A percentile compares a stretch with the other conserved stretches of the same genome.
Evolutionary conservation across 1,140 invertebrate species (phyloP).

Genomic region (Nomia melanderi): DNA sequence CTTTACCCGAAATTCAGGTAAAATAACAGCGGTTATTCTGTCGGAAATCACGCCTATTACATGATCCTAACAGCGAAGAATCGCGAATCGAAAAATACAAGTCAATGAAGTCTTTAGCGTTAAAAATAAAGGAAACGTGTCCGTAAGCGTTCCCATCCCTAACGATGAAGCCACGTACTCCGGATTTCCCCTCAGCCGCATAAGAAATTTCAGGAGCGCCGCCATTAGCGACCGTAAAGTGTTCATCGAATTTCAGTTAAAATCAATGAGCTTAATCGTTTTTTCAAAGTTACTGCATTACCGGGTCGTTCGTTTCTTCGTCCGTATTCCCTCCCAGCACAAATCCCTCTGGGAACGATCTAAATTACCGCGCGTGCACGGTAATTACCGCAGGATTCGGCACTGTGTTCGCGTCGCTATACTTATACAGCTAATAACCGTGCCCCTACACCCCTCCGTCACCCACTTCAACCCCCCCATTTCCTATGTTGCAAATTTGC

Average conservation of each 20-base stretch:
- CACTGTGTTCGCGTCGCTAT: constrained; percentile 23
- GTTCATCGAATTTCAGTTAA: constrained; percentile 35
- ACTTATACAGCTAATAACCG: constrained; percentile 51
- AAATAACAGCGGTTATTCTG: too few relatives aligned
- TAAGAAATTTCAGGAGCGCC: background rate
- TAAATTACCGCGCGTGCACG: constrained; percentile 48
- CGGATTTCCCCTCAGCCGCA: too few relatives aligned
- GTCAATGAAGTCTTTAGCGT: too few relatives aligned
- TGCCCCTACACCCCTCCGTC: constrained; percentile 30
- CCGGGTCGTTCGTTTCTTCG: background rate
- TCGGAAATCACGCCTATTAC: too few relatives aligned
- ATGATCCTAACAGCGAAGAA: too few relatives aligned
- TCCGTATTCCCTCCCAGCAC: background rate
- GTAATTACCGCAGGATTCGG: constrained; percentile 55
- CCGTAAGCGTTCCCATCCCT: too few relatives aligned
- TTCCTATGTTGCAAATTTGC: too few relatives aligned
- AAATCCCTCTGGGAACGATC: constrained; percentile 32
- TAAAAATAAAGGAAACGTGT: too few relatives aligned
- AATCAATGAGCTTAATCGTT: constrained; percentile 42
- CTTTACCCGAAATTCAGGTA: too few relatives aligned
- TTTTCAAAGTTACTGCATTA: background rate
- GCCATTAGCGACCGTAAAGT: background rate
- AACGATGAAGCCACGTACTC: too few relatives aligned
- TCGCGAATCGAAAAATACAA: too few relatives aligned
- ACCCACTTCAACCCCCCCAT: too few relatives aligned